Conservation (phyloP, 2,113 vertebrate species). For the Rhineura floridana region DNA sequence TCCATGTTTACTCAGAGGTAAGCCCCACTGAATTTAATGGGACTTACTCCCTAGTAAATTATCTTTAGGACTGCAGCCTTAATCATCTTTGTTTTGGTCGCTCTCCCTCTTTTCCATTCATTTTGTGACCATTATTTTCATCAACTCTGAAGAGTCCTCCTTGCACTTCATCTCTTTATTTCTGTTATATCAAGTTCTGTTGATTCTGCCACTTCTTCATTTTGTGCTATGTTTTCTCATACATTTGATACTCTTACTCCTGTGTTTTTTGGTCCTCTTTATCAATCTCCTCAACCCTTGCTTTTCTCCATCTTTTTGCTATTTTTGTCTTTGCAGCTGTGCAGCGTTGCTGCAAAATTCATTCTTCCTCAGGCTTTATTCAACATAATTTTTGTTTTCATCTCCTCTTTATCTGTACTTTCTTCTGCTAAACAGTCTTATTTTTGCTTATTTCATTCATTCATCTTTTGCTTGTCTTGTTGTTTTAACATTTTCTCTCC, state of each 20-base stretch:
- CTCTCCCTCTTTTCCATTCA: neutral
- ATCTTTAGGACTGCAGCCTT: no score
- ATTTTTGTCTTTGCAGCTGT: neutral
- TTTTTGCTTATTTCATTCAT: neutral
- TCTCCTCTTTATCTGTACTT: neutral
- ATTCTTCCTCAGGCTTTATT: neutral
- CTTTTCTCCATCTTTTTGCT: neutral
- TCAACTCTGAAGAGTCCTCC: no score
- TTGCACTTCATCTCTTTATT: neutral
- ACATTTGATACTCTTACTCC: neutral
- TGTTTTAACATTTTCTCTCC: neutral
- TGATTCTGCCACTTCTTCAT: neutral
- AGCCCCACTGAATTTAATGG: neutral
- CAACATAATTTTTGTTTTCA: neutral
- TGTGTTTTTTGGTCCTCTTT: neutral
- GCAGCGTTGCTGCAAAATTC: neutral
- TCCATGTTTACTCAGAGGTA: neutral
- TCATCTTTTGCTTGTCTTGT: neutral
- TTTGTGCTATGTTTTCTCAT: neutral
- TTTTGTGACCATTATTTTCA: no score
- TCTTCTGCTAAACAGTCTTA: neutral
- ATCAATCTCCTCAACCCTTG: neutral
- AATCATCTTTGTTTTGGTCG: neutral
- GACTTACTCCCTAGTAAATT: no score
- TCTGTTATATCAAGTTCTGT: neutral